Base-by-base conservation (phyloP, 2,797 vertebrate species). In the Molossus alvarezi region DNA sequence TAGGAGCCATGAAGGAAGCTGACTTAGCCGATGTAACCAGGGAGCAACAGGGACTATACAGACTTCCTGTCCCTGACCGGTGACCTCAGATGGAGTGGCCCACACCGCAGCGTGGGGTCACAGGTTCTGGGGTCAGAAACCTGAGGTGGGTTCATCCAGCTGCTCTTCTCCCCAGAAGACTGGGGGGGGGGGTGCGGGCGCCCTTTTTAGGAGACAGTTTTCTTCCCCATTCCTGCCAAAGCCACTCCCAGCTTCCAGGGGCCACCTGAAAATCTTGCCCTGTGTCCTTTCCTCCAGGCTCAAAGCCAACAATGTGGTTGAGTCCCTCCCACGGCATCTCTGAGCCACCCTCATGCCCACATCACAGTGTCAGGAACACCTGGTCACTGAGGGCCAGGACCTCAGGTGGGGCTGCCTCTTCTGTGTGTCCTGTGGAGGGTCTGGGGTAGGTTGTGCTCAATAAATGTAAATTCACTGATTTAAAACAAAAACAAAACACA, bases 31-130 rank as follows among this genome's bases (percentile, higher is more conserved):
- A 1, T 12, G n/a, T 8, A 58, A 58, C 9, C 2, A 1, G 6
- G 2, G 8, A 13, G 51, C 0, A 5, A 3, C 0, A 0, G 1
- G 60, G 25, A 8, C 25, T 9, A 9, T 0, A 9, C 3, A 1
- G 8, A 17, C 11, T 73, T n/a, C 1, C 29, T 20, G 3, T 9
- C 17, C 29, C 1, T 37, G 23, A 29, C n/a, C 20, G 6, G 9
- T 2, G 3, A 27, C n/a, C 67, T 37, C 67, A 37, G 7, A 9
- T 4, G 8, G 64, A n/a, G 64, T 14, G 9, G 15, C 29, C 29
- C 64, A 17, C 51, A 51, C 41, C 41, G 6, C 41, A 41, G 41
- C 41, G 41, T 41, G 41, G 41, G 41, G 6, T 41, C 6, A 6
- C 41, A 41, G 41, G 41, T 41, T 4, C 41, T 41, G 6, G 21